phyloP scores from a whole-genome alignment of 1,140 invertebrate genomes.

The Bombus huntii region DNA sequence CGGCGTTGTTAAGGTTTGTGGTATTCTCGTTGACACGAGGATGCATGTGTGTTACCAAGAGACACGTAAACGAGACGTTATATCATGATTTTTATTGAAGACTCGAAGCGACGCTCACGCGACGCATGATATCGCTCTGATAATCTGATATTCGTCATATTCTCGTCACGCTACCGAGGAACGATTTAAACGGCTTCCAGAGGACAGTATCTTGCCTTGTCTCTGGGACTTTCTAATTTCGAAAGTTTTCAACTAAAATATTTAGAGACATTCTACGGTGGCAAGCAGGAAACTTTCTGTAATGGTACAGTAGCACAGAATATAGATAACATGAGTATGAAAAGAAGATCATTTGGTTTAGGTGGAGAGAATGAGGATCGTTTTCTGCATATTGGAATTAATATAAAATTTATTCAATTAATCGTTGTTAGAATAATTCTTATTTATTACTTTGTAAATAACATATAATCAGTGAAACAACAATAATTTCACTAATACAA shows the following conservation, averaged over 20 bases:
- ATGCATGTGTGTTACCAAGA: background rate
- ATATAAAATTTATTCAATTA: no score
- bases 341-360: no score
- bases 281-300: background rate
- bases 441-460: no score
- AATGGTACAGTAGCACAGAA: background rate
- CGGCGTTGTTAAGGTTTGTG: background rate
- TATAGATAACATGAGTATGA: background rate
- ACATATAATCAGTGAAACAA: no score
- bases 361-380: no score
- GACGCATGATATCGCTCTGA: conserved; percentile 10
- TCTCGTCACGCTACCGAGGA: background rate
- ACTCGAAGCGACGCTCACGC: conserved; percentile 16
- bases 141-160: conserved; percentile 24
- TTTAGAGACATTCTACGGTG: background rate
- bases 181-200: background rate
- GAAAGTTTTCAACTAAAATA: background rate
- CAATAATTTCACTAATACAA: no score
- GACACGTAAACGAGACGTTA: conserved; percentile 1
- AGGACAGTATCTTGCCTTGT: background rate
- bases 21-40: background rate
- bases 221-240: background rate
- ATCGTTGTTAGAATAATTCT: no score
- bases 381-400: no score
- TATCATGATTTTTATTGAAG: conserved; percentile 18